Percentiles rank a stretch among this genome's conserved stretches.
Conservation (phyloP, 2,797 vertebrate species). For the Varecia variegata region DNA sequence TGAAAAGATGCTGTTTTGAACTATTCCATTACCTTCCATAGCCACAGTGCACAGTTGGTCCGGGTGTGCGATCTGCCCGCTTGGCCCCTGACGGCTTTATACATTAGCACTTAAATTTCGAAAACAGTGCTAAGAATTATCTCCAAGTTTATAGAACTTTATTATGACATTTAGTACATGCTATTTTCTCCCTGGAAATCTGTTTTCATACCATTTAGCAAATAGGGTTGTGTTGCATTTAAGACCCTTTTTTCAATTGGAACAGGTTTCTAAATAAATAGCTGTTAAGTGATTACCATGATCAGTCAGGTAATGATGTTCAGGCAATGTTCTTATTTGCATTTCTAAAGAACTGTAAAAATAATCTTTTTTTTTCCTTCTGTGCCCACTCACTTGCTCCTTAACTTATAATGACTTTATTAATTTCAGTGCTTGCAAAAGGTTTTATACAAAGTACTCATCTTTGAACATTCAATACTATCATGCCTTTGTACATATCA, state of each 20-base stretch:
- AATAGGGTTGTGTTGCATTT: conserved; percentile 50
- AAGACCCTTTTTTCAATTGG: conserved; percentile 34
- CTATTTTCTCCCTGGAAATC: conserved; percentile 33
- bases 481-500: conserved; percentile 21
- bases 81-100: not conserved
- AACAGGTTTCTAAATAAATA: conserved; percentile 66
- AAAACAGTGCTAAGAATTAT: conserved; percentile 23
- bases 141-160: not conserved
- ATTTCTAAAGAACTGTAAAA: conserved; percentile 73
- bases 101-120: not conserved
- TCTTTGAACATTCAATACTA: conserved; percentile 43
- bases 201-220: conserved; percentile 54
- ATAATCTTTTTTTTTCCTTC: conserved; percentile 17
- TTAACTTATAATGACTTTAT: conserved; percentile 64
- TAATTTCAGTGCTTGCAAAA: conserved; percentile 59
- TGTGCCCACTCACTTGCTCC: conserved; percentile 69
- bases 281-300: conserved; percentile 50
- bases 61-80: not conserved
- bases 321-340: conserved; percentile 62
- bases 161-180: not conserved
- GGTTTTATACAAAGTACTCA: conserved; percentile 48
- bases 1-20: not conserved
- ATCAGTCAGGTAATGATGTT: conserved; percentile 55
- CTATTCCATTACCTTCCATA: not conserved
- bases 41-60: rapidly evolving